Conservation (phyloP, 2,797 vertebrate genomes). For the Bufotes viridis region DNA sequence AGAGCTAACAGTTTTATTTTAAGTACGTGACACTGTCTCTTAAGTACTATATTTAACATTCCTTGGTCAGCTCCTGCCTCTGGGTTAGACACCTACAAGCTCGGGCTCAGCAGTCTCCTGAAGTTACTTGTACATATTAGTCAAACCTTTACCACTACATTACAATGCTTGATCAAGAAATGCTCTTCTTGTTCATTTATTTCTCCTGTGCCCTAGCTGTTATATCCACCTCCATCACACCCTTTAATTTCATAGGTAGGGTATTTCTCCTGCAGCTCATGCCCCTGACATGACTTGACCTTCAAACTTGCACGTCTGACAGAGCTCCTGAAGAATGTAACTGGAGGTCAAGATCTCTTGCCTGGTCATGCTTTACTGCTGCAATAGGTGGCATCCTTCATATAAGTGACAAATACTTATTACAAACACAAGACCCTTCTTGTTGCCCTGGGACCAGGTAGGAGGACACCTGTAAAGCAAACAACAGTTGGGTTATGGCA, state of each 20-base stretch:
- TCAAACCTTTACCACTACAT: not conserved
- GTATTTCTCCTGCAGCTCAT: constrained; percentile 14
- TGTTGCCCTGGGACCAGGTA: constrained; percentile 29
- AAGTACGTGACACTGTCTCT: not conserved
- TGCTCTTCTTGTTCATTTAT: not conserved
- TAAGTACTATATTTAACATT: constrained; percentile 24
- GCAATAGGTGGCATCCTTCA: constrained; percentile 33
- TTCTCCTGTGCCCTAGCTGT: not conserved
- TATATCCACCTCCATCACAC: not conserved
- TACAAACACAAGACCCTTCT: constrained; percentile 48
- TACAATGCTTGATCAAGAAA: not conserved
- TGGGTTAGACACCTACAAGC: not conserved
- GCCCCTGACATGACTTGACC: constrained; percentile 42
- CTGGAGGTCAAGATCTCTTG: constrained; percentile 40
- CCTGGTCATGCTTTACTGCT: constrained; percentile 51
- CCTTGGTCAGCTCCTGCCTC: constrained; percentile 3
- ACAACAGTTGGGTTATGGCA: not conserved
- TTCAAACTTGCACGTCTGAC: constrained; percentile 40
- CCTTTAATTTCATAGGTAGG: not conserved
- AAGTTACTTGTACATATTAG: not conserved
- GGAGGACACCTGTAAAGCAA: constrained; percentile 49
- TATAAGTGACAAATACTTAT: constrained; percentile 53
- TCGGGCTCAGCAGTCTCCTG: not conserved
- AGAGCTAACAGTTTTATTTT: not conserved
- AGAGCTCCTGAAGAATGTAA: constrained; percentile 41